Percentiles rank a stretch among this genome's conserved stretches.
These are phyloP conservation scores for Hiodon alosoides DNA, from an alignment of 2,113 vertebrate genomes.

Conservation along the genomic window DNA sequence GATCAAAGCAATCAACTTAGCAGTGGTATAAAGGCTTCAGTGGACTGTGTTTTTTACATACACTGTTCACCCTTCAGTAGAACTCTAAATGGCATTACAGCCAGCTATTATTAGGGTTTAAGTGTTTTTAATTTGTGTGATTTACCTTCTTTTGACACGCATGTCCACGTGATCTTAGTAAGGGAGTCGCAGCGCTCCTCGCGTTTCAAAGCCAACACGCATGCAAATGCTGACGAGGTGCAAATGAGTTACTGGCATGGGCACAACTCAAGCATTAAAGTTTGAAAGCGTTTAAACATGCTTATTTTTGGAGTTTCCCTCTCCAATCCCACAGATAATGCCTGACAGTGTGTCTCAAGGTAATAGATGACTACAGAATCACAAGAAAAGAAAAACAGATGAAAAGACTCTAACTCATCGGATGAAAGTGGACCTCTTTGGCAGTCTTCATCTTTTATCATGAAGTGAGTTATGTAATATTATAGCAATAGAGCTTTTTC, in stretches of 20 bases:
- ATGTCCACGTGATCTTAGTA: neutral
- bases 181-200: neutral
- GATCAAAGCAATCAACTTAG: too few species aligned
- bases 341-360: conserved; percentile 9
- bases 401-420: conserved; percentile 6
- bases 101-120: too few species aligned
- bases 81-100: too few species aligned
- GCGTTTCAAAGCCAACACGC: too few species aligned
- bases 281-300: too few species aligned
- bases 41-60: too few species aligned
- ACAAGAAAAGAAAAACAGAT: conserved; percentile 6
- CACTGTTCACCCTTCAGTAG: too few species aligned
- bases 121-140: too few species aligned
- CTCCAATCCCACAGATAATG: conserved; percentile 3
- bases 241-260: conserved; percentile 3
- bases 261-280: neutral
- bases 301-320: neutral
- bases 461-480: conserved; percentile 5
- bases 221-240: neutral
- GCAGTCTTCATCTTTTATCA: conserved; percentile 22
- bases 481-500: conserved; percentile 12
- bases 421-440: conserved; percentile 31
- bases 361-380: conserved; percentile 14
- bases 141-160: too few species aligned
- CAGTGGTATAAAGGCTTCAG: too few species aligned